Evolutionary conservation across 2,797 vertebrate genomes (phyloP), one percentile per base, ranked within the genome.

Genomic region (Microhierax caerulescens): DNA sequence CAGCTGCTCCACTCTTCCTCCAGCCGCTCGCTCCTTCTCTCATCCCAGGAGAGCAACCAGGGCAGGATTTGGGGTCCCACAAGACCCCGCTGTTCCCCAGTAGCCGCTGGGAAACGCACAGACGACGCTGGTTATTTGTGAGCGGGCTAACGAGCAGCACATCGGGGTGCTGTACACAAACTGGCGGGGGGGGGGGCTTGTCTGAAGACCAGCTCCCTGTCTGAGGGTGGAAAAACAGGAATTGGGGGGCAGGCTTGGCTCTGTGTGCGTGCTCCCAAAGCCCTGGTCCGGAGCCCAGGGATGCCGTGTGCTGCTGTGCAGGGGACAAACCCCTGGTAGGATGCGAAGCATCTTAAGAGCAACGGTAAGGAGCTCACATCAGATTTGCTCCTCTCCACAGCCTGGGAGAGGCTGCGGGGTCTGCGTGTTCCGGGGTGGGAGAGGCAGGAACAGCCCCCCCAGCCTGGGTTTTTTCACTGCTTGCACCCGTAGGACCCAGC

Each of bases 231-330:
- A 37, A 81, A 51, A 72, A 53, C 39, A 48, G 34, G 36, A 86
- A 45, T 0, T 48, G 65, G 53, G 36, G 73, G 50, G 37, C 1
- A 2, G 53, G 17, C 12, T 59, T 19, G 69, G 57, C 18, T 88
- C 83, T 3, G 1, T 8, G 57, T 21, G 57, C 1, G 0, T 17
- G 16, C 20, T 24, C 2, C 0, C 56, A 32, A 45, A 53, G 28
- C 30, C 4, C 7, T 24, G 1, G 8, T 57, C 27, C 14, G 3
- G 67, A 85, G 75, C 41, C 45, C 16, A 37, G 82, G 88, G 82
- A 60, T 23, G 53, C 28, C 1, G 0, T 9, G 24, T 21, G 69
- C 54, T 76, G 78, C 34, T 43, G 47, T 2, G 1, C 22, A 8
- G 64, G n/a, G 85, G 30, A 16, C 53, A 37, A 69, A 34, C 47